Base-by-base conservation (phyloP, 2,113 vertebrate genomes). In the Smithornis capensis region DNA sequence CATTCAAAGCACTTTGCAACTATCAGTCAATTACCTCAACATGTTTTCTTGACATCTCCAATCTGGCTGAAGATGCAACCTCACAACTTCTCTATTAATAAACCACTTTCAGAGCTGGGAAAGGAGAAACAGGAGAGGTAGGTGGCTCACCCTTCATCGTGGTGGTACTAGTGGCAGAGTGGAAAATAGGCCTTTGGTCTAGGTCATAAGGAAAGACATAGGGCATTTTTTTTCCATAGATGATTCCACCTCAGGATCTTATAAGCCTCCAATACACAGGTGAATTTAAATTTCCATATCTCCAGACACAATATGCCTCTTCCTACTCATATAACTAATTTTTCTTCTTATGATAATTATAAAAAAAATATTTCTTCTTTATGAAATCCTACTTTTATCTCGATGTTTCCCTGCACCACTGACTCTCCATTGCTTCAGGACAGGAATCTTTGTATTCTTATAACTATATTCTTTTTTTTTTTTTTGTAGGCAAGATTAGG, bases 1-100 rank as follows among this genome's bases (percentile, higher is more conserved):
- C 79, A 90, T 94, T 92, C 79, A 77, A 86, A 95, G 60, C 84
- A 79, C 76, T 92, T 89, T 70, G 68, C 70, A 77, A 27, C 64
- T 42, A 78, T 83, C 94, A 94, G 74, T 76, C 87, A 88, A 59
- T 94, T 91, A 85, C 85, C 75, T 88, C 75, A 37, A 9, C 1
- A 2, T 4, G 4, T 56, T 78, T 86, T 40, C 71, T 57, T 19
- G 22, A 63, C 3, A 2, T 59, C 38, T 64, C 47, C 68, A 87
- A 3, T 53, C 56, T 57, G 44, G 8, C 68, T 78, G 62, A 71
- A 93, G 96, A 95, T 84, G 76, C 71, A 86, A 90, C 68, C 73
- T 86, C 76, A 94, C 35, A 13, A 4, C n/a, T 67, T 49, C 75
- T 60, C 64, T 22, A 40, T 89, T 92, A 78, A 75, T 81, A 93